Evolutionary conservation across 1,140 invertebrate species (phyloP).

Genomic region (Heliothis subflexa): DNA sequence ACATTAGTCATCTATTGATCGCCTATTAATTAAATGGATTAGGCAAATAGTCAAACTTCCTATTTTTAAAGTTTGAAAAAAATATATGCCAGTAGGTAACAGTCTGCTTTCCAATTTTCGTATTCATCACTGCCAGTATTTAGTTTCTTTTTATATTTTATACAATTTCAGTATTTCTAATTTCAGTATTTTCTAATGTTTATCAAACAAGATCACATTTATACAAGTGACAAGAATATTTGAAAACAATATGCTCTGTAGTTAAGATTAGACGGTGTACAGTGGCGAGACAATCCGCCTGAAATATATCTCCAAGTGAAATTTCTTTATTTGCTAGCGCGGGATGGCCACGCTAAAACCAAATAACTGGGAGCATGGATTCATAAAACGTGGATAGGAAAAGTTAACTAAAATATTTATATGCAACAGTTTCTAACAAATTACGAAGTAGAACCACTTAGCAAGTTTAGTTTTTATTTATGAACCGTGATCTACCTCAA

Average conservation of each 20-base stretch:
- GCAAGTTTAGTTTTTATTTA: not conserved
- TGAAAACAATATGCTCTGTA: not conserved
- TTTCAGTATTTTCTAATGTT: not conserved
- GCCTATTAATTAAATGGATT: no score
- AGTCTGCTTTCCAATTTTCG: no score
- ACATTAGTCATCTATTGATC: not conserved
- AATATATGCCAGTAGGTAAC: no score
- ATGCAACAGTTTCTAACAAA: no score
- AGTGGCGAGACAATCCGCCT: not conserved
- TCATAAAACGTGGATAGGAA: not conserved
- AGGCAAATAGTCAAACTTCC: no score
- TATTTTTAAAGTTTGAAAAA: no score
- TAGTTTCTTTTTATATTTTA: no score
- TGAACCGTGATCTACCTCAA: not conserved
- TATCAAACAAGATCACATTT: not conserved
- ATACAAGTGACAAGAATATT: not conserved
- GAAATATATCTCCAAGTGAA: conserved; percentile 22
- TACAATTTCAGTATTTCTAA: not conserved
- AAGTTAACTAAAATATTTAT: not conserved
- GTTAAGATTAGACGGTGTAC: not conserved
- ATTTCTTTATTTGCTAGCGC: conserved; percentile 5
- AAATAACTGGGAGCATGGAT: not conserved
- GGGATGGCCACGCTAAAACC: not conserved
- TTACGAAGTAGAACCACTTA: not conserved
- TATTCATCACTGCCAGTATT: no score